Conservation (phyloP, 2,113 vertebrate species). For the Heteronetta atricapilla region DNA sequence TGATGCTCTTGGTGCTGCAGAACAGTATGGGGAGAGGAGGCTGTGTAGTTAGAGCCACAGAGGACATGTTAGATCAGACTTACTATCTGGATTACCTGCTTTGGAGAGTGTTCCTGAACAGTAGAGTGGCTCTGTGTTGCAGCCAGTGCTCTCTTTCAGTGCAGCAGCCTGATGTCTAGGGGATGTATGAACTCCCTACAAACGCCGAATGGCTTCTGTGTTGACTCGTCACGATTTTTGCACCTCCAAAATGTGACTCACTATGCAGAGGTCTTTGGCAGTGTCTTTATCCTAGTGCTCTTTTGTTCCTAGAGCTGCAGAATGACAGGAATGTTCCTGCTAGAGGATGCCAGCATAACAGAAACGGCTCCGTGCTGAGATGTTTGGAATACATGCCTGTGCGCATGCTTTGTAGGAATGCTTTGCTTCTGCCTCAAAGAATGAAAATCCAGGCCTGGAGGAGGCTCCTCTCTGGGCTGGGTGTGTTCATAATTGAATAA, state of each 20-base stretch:
- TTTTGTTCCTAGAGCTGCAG: conserved; percentile 43
- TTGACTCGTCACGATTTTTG: background rate
- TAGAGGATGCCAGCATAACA: conserved; percentile 9
- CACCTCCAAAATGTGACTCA: conserved; percentile 50
- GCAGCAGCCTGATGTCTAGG: background rate
- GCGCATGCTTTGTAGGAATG: background rate
- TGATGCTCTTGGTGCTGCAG: background rate
- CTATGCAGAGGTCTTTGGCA: conserved; percentile 30
- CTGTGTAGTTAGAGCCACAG: background rate
- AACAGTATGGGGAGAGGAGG: background rate
- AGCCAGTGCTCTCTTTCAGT: background rate
- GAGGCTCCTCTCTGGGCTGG: conserved; percentile 51
- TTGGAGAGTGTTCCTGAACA: too few species aligned
- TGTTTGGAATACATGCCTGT: background rate
- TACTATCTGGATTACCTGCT: too few species aligned
- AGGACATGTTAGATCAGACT: background rate
- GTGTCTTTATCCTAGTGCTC: background rate
- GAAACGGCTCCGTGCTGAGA: background rate
- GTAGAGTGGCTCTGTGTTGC: background rate
- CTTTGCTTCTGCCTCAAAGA: conserved; percentile 20
- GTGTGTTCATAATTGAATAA: conserved; percentile 65
- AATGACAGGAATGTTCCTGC: conserved; percentile 51
- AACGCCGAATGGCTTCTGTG: background rate
- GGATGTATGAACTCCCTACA: background rate
- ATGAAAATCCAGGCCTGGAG: conserved; percentile 63